These are phyloP conservation scores for Micropoecilia bifurca DNA, from an alignment of 2,797 vertebrate genomes.

Conservation along the genomic window DNA sequence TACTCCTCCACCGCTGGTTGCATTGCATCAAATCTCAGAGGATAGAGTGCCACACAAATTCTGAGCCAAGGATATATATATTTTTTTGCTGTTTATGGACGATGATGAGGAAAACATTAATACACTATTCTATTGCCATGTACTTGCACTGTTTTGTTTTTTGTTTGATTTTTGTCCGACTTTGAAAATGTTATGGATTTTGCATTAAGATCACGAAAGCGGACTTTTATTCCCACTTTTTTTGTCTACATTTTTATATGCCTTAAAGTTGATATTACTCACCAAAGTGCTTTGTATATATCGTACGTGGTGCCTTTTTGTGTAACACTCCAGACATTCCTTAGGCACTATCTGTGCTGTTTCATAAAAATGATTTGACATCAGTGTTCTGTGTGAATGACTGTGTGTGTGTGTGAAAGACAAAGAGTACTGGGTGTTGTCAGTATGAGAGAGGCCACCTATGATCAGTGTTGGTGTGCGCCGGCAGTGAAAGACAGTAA, in stretches of 20 bases:
- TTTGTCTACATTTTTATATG: slow-evolving; percentile 31
- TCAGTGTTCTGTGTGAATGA: slow-evolving; percentile 27
- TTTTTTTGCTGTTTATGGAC: slow-evolving; percentile 11
- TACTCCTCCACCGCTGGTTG: slow-evolving; percentile 31
- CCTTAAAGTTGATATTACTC: slow-evolving; percentile 62
- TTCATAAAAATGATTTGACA: slow-evolving; percentile 59
- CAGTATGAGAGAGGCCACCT: slow-evolving; percentile 63
- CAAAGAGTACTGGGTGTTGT: slow-evolving; percentile 38
- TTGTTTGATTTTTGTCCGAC: slow-evolving; percentile 41
- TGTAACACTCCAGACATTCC: slow-evolving; percentile 82
- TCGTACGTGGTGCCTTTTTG: slow-evolving; percentile 69
- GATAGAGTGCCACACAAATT: slow-evolving; percentile 32
- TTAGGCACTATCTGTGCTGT: slow-evolving; percentile 64
- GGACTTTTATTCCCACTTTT: slow-evolving; percentile 26
- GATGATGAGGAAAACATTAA: slow-evolving; percentile 53
- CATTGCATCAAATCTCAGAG: slow-evolving; percentile 34
- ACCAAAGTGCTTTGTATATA: slow-evolving; percentile 81
- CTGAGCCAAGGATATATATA: slow-evolving; percentile 58
- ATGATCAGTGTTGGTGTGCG: slow-evolving; percentile 34
- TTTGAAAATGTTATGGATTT: slow-evolving; percentile 57
- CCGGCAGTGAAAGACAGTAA: slow-evolving; percentile 51
- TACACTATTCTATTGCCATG: slow-evolving; percentile 55
- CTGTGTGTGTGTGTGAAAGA: slow-evolving; percentile 26
- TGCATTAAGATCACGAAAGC: slow-evolving; percentile 50
- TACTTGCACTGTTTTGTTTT: slow-evolving; percentile 71